Evolutionary conservation across 2,797 vertebrate genomes (phyloP), one percentile per base, ranked within the genome.

Genomic region (Myotis pilosus): DNA sequence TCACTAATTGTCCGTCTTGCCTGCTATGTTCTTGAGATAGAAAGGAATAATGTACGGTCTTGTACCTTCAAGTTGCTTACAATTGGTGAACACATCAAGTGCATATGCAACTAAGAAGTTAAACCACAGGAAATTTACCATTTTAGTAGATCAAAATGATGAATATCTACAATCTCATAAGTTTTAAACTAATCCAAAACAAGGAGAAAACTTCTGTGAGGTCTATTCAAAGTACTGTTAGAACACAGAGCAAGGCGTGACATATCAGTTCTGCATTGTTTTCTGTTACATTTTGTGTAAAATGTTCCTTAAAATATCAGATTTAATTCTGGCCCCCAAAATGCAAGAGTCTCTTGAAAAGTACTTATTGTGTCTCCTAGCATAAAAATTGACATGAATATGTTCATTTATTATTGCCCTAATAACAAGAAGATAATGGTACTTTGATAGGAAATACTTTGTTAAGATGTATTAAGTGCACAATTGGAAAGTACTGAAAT

Each of bases 291-390:
- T 51, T 78, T 69, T 85, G 20, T 47, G 3, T 55, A 78, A 89
- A 89, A 53, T 49, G 15, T 47, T 82, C 17, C 23, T 47, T 57
- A 25, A 89, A 69, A 74, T 28, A 25, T 51, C 19, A 64, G 68
- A 71, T 53, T 76, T 86, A 80, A 80, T 83, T 90, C 51, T 78
- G 4, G 38, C 20, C 33, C 83, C 20, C 41, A 81, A 89, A 88
- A 74, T 41, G 11, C 19, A 76, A 75, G 68, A 49, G 49, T 4
- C 5, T 44, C 69, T 30, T 89, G 66, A 94, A 41, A 85, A 2
- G 22, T 53, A 76, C 30, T 68, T 94, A 49, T 79, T 83, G 22
- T 55, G 62, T 96, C 95, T 92, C 94, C 25, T 5, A n/a, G 19
- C 15, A 33, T 38, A 84, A 95, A 89, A 76, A 25, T 64, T 36